A percentile compares a stretch with the other conserved stretches of the same genome.
Conservation (phyloP, 2,888 invertebrate species). For the Argyresthia albistria region DNA sequence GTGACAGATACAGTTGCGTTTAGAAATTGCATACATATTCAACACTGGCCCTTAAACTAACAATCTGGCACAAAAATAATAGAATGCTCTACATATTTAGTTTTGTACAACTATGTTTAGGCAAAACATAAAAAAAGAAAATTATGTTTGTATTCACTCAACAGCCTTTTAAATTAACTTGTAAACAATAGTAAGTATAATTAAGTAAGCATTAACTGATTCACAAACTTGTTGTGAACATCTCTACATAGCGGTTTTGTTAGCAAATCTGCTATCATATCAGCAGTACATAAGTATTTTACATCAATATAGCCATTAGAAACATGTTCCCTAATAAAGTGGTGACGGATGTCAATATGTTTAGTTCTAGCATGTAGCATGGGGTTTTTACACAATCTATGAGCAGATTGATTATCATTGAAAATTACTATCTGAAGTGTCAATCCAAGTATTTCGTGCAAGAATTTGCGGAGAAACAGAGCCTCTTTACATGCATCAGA, state of each 20-base stretch:
- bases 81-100: no score
- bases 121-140: no score
- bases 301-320: background rate
- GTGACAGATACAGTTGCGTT: no score
- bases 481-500: conserved; percentile 17
- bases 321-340: conserved; percentile 1
- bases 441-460: background rate
- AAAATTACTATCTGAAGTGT: background rate
- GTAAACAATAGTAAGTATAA: background rate
- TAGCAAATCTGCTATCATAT: conserved; percentile 2
- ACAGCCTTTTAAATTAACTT: no score
- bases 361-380: background rate
- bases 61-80: no score
- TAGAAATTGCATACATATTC: no score
- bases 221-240: background rate
- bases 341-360: conserved; percentile 4
- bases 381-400: background rate
- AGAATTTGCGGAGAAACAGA: background rate
- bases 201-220: background rate
- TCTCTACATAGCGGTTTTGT: background rate
- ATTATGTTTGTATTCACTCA: no score
- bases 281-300: background rate
- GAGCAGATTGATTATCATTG: conserved; percentile 2
- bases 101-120: no score
- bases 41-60: no score